Base-by-base conservation (phyloP, 2,888 invertebrate species). In the Rotaria socialis region DNA sequence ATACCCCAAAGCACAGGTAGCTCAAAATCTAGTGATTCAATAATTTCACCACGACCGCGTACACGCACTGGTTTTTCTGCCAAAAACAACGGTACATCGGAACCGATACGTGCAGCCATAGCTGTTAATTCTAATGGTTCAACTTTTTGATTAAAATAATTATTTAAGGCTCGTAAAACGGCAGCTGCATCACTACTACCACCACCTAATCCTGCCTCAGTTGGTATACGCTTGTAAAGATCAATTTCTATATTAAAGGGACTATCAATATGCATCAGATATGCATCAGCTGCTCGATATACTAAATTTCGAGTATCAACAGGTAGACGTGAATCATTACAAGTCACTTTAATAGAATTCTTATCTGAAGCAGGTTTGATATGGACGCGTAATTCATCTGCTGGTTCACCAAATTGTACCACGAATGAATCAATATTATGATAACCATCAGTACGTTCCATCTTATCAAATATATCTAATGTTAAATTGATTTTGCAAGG, bases 111-210 rank as follows among this genome's bases (percentile, higher is more conserved):
- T n/a, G 80, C 43, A n/a, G 47, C 80, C 3, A 80, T 43, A 47
- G 0, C 24, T 22, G 22, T 43, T 47, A 80, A 19, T 80, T 1
- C n/a, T n/a, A 24, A 41, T 47, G 1, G 80, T n/a, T 80, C 47
- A n/a, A 80, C n/a, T 14, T 10, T 4, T 19, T 67, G 67, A 67
- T 67, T 27, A 47, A 80, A 80, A 47, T 47, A n/a, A 47, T 4
- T 11, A 47, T 80, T 22, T 47, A 80, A 47, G 24, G 80, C 80
- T 3, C 47, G 24, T 24, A 80, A n/a, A n/a, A 80, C 47, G 14
- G 47, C 80, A 24, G 80, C 80, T 24, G 80, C 80, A 80, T 80
- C 80, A 8, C 47, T 80, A 80, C 80, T 80, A 11, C 80, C 80
- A 80, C 80, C 80, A 43, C 80, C 80, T 10, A 80, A 24, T 47